A percentile compares a stretch with the other conserved stretches of the same genome.
phyloP scores from a whole-genome alignment of 92 coral and sea anemone species.

The Desmophyllum pertusum region DNA sequence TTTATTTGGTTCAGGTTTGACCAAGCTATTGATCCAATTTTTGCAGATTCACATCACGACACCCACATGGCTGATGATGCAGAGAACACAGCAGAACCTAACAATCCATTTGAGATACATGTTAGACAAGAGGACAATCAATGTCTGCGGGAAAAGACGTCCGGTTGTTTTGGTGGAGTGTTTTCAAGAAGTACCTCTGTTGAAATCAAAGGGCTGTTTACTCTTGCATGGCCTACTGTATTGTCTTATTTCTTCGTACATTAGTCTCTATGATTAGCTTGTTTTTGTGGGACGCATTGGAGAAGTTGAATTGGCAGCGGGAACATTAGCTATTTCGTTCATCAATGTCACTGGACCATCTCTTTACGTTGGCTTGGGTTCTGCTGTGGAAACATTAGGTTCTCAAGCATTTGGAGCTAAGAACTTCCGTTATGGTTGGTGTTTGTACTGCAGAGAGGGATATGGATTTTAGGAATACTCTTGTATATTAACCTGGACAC shows the following conservation, averaged over 20 bases:
- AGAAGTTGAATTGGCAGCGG: constrained; percentile 72
- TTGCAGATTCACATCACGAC: neutral
- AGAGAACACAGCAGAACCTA: neutral
- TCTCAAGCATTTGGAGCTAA: constrained; percentile 87
- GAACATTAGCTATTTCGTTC: constrained; percentile 60
- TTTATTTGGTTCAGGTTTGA: too few relatives aligned
- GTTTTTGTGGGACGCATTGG: constrained; percentile 83
- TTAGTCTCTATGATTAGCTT: constrained; percentile 57
- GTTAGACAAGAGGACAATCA: neutral
- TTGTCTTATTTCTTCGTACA: constrained; percentile 48
- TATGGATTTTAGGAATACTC: constrained; percentile 59
- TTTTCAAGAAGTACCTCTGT: constrained; percentile 30
- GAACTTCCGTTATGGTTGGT: constrained; percentile 70
- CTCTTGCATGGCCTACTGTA: constrained; percentile 70
- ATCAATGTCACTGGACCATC: constrained; percentile 68
- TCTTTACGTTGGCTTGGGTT: constrained; percentile 59
- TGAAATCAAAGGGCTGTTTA: constrained; percentile 56
- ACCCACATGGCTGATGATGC: neutral
- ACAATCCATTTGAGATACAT: neutral
- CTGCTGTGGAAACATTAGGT: constrained; percentile 82
- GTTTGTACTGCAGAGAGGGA: constrained; percentile 66
- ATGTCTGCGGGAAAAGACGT: neutral
- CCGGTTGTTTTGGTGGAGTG: constrained; percentile 26
- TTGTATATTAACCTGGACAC: constrained; percentile 43
- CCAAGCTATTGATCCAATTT: too few relatives aligned